Conservation (phyloP, 1,140 invertebrate species). For the Tyrophagus putrescentiae region DNA sequence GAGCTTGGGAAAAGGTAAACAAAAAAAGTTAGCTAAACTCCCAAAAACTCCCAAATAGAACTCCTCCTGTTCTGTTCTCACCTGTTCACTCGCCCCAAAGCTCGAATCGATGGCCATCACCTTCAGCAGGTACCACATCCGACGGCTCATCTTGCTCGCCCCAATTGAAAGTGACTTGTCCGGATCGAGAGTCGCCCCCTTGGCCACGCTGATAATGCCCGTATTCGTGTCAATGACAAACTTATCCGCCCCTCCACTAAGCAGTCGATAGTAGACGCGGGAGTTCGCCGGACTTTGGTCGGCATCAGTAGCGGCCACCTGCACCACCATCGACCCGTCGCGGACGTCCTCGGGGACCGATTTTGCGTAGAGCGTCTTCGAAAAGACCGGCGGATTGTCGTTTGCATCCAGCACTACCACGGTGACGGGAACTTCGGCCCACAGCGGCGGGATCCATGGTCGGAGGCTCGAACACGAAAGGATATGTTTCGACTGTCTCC, state of each 20-base stretch:
- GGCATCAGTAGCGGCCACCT: constrained; percentile 59
- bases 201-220: constrained; percentile 66
- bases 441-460: constrained; percentile 60
- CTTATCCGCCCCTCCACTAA: constrained; percentile 71
- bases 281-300: constrained; percentile 76
- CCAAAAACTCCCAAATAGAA: too few relatives aligned
- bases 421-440: constrained; percentile 52
- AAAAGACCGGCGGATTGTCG: constrained; percentile 66
- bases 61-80: too few relatives aligned
- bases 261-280: constrained; percentile 67
- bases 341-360: constrained; percentile 64
- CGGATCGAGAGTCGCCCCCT: constrained; percentile 70
- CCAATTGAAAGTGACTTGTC: constrained; percentile 45
- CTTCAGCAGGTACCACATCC: constrained; percentile 37
- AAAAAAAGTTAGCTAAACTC: too few relatives aligned
- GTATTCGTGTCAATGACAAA: constrained; percentile 69
- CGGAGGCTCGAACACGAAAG: constrained; percentile 57
- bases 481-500: constrained; percentile 19
- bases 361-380: constrained; percentile 50
- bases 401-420: constrained; percentile 59
- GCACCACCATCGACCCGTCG: constrained; percentile 55
- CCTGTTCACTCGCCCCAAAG: constrained; percentile 54
- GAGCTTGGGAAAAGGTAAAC: too few relatives aligned
- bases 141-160: constrained; percentile 43
- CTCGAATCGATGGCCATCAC: constrained; percentile 68